Evolutionary conservation across 2,888 invertebrate species (phyloP).

Genomic region (Tetramorium bicarinatum): DNA sequence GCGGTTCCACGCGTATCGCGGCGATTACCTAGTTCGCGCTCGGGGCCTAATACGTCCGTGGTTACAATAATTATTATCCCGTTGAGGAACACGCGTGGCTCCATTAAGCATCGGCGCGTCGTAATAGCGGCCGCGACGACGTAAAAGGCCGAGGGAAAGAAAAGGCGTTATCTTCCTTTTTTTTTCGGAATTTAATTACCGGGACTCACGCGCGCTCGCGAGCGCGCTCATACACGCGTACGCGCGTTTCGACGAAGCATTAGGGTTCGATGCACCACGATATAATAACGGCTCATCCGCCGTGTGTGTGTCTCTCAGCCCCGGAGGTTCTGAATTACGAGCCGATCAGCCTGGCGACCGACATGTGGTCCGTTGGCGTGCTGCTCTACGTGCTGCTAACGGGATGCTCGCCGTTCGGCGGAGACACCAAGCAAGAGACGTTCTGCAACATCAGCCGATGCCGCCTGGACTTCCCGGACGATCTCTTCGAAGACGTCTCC

Average conservation of each 20-base stretch:
- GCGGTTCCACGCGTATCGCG: conserved; percentile 1
- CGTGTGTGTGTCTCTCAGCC: conserved; percentile 87
- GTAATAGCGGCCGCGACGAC: conserved; percentile 16
- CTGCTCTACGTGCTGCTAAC: conserved; percentile 97
- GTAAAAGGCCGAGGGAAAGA: conserved; percentile 16
- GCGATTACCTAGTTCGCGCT: conserved; percentile 31
- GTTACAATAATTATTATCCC: conserved; percentile 39
- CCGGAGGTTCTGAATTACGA: conserved; percentile 98
- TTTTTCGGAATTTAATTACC: conserved; percentile 42
- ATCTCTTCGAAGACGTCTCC: conserved; percentile 96
- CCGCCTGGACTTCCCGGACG: conserved; percentile 96
- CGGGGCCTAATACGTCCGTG: conserved; percentile 3
- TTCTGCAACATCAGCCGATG: conserved; percentile 98
- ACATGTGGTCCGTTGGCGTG: conserved; percentile 99
- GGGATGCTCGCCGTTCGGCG: conserved; percentile 98
- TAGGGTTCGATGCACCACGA: not conserved
- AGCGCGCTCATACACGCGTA: no score
- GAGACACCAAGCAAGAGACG: conserved; percentile 98
- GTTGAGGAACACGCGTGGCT: conserved; percentile 22
- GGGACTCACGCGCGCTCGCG: not conserved
- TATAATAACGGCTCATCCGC: conserved; percentile 45
- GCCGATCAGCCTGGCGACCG: conserved; percentile 96
- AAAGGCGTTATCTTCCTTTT: not conserved
- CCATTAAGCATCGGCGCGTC: conserved; percentile 28
- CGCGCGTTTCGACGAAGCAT: not conserved